These are phyloP conservation scores for Vicugna pacos DNA, from an alignment of 2,113 vertebrate species.

Conservation along the genomic window DNA sequence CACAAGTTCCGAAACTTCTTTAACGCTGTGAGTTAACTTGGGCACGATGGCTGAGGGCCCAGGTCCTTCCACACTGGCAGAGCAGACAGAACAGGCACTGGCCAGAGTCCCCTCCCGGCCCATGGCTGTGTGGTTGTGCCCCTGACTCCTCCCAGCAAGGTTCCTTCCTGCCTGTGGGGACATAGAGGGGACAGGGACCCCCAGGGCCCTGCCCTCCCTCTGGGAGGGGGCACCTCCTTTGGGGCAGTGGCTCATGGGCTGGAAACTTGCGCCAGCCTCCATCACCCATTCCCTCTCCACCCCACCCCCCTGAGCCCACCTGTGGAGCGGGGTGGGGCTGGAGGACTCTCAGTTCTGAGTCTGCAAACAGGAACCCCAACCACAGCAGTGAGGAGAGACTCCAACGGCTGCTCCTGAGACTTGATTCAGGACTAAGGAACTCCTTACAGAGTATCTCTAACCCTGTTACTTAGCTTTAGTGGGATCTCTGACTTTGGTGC, in stretches of 20 bases:
- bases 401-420: not conserved
- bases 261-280: not conserved
- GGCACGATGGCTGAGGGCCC: rapidly evolving
- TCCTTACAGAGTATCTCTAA: not conserved
- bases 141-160: not conserved
- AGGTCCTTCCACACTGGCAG: not conserved
- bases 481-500: not conserved
- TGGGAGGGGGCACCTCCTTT: not conserved
- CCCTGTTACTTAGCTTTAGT: not conserved
- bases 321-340: rapidly evolving
- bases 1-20: slow-evolving; percentile 86
- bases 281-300: not conserved
- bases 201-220: not conserved
- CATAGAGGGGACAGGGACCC: not conserved
- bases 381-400: not conserved
- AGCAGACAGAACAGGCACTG: not conserved
- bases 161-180: not conserved
- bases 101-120: not conserved
- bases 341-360: not conserved
- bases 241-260: not conserved
- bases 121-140: not conserved
- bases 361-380: not conserved
- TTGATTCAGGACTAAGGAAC: not conserved
- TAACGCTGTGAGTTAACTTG: slow-evolving; percentile 79
- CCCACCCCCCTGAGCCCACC: not conserved